These are phyloP conservation scores for Andrena minutula DNA, from an alignment of 2,888 invertebrate genomes.

Conservation along the genomic window DNA sequence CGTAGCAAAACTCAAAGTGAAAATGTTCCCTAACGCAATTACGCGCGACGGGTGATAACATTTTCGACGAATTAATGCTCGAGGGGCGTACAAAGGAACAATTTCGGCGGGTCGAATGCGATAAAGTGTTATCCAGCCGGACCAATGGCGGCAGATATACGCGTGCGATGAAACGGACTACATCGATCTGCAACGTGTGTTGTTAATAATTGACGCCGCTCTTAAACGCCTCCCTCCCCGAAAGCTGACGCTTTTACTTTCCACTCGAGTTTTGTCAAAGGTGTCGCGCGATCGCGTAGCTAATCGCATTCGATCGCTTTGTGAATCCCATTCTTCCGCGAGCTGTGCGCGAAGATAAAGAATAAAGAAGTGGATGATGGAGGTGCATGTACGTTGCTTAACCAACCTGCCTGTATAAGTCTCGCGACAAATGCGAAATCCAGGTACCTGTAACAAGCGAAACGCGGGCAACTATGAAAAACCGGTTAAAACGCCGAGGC, in stretches of 20 bases:
- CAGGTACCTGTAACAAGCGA: conserved; percentile 49
- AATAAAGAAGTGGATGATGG: neutral
- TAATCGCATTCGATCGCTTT: conserved; percentile 14
- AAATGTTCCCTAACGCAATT: conserved; percentile 20
- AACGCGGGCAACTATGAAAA: conserved; percentile 67
- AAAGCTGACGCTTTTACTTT: conserved; percentile 28
- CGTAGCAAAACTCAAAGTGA: neutral
- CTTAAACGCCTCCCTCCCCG: conserved; percentile 13
- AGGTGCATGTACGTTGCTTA: conserved; percentile 27
- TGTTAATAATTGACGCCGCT: conserved; percentile 35
- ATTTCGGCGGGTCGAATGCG: conserved; percentile 33
- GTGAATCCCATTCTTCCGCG: neutral
- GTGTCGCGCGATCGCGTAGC: conserved; percentile 13
- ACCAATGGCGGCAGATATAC: neutral
- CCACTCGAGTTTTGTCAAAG: conserved; percentile 31
- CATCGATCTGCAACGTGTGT: conserved; percentile 21
- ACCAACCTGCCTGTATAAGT: conserved; percentile 37
- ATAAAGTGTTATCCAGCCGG: conserved; percentile 13
- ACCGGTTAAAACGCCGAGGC: conserved; percentile 65
- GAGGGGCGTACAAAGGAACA: conserved; percentile 35
- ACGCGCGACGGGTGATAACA: conserved; percentile 13
- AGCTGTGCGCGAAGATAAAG: neutral
- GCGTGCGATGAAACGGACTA: conserved; percentile 26
- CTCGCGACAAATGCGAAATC: conserved; percentile 56
- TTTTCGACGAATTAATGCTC: conserved; percentile 32